phyloP scores from a whole-genome alignment of 2,888 invertebrate genomes.

The Chorisops tibialis region DNA sequence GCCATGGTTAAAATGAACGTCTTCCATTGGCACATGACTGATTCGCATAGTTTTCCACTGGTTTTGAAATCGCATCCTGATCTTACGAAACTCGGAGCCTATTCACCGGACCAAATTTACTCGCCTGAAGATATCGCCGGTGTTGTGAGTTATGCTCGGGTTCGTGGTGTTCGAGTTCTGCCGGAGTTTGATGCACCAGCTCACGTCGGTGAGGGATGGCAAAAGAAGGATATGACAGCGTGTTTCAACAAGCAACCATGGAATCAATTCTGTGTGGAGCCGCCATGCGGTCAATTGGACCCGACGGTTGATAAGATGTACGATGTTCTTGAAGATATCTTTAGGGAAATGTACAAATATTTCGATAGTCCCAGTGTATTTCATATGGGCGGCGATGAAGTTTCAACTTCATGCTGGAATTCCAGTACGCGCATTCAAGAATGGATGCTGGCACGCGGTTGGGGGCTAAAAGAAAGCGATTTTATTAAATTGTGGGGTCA shows the following conservation, averaged over 20 bases:
- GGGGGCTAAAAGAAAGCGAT: constrained; percentile 58
- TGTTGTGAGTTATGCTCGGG: constrained; percentile 64
- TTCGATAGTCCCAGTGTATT: constrained; percentile 64
- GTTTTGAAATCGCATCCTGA: constrained; percentile 70
- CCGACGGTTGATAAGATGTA: constrained; percentile 69
- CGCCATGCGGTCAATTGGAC: constrained; percentile 82
- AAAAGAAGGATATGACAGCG: constrained; percentile 63
- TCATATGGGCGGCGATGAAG: constrained; percentile 89
- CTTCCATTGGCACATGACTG: constrained; percentile 93
- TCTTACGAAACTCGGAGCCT: constrained; percentile 73
- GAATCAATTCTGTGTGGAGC: constrained; percentile 70
- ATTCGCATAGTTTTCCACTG: constrained; percentile 92
- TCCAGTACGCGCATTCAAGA: constrained; percentile 63
- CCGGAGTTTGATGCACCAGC: constrained; percentile 93
- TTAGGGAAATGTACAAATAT: constrained; percentile 65
- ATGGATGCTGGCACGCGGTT: constrained; percentile 65
- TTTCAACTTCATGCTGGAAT: constrained; percentile 69
- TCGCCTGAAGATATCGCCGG: constrained; percentile 56
- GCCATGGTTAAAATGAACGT: constrained; percentile 86
- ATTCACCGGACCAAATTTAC: constrained; percentile 68
- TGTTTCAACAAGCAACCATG: constrained; percentile 76
- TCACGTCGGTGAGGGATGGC: constrained; percentile 86
- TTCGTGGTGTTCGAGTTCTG: constrained; percentile 78
- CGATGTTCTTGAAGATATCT: constrained; percentile 66
- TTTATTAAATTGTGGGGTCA: constrained; percentile 70